Percentiles rank a stretch among this genome's conserved stretches.
Conservation (phyloP, 2,113 vertebrate species). For the Macrotis lagotis region DNA sequence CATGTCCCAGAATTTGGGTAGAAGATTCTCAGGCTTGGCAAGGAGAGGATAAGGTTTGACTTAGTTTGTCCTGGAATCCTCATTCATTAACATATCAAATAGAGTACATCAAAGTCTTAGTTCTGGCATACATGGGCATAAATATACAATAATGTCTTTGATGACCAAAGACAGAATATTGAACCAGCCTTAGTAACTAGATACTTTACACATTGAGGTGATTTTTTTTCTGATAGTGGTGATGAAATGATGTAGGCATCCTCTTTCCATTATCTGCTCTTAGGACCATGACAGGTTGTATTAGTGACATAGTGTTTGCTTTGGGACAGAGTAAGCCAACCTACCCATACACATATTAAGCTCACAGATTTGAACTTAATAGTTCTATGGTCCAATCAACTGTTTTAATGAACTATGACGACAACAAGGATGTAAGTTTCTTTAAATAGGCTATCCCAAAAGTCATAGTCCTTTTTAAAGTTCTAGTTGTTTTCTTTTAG, state of each 20-base stretch:
- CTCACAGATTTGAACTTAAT: background rate
- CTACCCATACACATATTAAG: background rate
- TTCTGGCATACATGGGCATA: background rate
- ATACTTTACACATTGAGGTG: background rate
- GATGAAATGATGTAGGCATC: constrained; percentile 1
- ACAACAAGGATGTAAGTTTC: background rate
- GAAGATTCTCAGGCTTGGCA: no score
- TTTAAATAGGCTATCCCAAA: no score
- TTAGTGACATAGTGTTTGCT: background rate
- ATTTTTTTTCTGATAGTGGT: background rate
- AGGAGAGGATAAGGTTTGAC: no score
- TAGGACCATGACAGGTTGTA: background rate
- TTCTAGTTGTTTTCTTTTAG: background rate
- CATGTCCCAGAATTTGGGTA: no score
- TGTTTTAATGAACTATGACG: background rate
- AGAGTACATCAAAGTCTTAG: no score
- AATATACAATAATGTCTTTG: background rate
- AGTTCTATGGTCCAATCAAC: background rate
- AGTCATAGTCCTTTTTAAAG: background rate
- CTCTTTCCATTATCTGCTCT: background rate
- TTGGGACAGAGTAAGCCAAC: background rate
- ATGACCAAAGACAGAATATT: background rate
- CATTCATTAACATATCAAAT: no score
- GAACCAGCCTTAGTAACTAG: background rate
- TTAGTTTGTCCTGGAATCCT: no score